Evolutionary conservation across 2,113 vertebrate species (phyloP).

Genomic region (Nothocercus nigrocapillus): DNA sequence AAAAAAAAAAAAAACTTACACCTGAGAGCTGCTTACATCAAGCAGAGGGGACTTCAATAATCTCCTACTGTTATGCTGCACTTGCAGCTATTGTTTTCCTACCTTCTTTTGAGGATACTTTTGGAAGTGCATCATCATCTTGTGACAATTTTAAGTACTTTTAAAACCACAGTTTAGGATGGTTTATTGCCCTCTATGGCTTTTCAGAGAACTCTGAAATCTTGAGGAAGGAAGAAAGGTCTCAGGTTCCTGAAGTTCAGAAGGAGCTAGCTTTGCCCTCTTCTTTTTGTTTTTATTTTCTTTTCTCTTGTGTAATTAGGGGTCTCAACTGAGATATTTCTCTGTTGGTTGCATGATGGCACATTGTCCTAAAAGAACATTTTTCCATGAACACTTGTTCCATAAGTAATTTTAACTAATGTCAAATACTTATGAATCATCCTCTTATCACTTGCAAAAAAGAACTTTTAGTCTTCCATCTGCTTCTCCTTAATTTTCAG

Average conservation of each 20-base stretch:
- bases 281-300: not conserved
- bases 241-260: not conserved
- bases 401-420: constrained; percentile 60
- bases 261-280: not conserved
- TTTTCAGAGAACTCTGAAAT: not conserved
- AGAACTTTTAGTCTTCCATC: constrained; percentile 51
- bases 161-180: not conserved
- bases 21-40: not conserved
- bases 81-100: not conserved
- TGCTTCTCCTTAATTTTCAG: constrained; percentile 59
- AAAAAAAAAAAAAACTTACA: not conserved
- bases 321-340: not conserved
- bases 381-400: constrained; percentile 45
- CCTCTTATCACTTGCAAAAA: constrained; percentile 47
- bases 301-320: not conserved
- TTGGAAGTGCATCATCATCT: not conserved
- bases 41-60: not conserved
- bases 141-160: not conserved
- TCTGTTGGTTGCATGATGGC: not conserved
- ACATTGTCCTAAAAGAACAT: constrained; percentile 21
- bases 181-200: not conserved
- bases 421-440: constrained; percentile 61
- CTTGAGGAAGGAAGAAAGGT: not conserved
- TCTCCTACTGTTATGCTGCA: not conserved
- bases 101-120: not conserved